Percentiles rank a stretch among this genome's conserved stretches.
Conservation (phyloP, 2,113 vertebrate species). For the Notarius quadriscutis region DNA sequence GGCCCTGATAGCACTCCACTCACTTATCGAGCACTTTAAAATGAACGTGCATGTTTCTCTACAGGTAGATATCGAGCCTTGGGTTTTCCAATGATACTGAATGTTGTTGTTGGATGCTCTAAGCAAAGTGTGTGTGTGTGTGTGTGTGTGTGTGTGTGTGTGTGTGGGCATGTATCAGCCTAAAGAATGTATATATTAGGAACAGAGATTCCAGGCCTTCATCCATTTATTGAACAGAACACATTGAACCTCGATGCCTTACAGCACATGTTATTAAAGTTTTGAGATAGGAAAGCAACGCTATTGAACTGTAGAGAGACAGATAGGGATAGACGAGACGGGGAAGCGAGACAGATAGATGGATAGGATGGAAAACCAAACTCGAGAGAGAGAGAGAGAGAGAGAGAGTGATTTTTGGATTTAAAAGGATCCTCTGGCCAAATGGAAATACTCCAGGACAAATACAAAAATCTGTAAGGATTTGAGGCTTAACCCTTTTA, state of each 20-base stretch:
- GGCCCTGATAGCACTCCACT: conserved; percentile 29
- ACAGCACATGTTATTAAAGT: conserved; percentile 49
- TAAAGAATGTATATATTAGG: conserved; percentile 39
- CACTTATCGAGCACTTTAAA: conserved; percentile 50
- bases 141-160: conserved; percentile 8
- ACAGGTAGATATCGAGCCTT: conserved; percentile 50
- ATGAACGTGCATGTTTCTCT: conserved; percentile 50
- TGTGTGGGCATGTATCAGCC: conserved; percentile 31
- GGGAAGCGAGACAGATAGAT: conserved; percentile 20
- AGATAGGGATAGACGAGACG: conserved; percentile 23
- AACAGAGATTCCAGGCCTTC: conserved; percentile 24
- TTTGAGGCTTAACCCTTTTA: neutral
- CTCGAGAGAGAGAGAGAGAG: conserved; percentile 23
- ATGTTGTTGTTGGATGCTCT: conserved; percentile 37
- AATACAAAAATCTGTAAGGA: too few relatives aligned
- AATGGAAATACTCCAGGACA: neutral
- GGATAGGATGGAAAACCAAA: conserved; percentile 20
- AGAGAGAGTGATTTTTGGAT: conserved; percentile 5
- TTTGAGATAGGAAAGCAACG: conserved; percentile 33
- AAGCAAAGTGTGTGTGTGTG: conserved; percentile 22
- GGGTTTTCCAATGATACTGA: conserved; percentile 52
- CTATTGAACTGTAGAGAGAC: conserved; percentile 43
- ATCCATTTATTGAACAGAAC: conserved; percentile 44
- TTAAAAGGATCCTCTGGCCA: neutral
- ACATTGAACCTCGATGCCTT: conserved; percentile 47